Conservation (phyloP, 2,888 invertebrate species). For the Chrysotoxum bicinctum region DNA sequence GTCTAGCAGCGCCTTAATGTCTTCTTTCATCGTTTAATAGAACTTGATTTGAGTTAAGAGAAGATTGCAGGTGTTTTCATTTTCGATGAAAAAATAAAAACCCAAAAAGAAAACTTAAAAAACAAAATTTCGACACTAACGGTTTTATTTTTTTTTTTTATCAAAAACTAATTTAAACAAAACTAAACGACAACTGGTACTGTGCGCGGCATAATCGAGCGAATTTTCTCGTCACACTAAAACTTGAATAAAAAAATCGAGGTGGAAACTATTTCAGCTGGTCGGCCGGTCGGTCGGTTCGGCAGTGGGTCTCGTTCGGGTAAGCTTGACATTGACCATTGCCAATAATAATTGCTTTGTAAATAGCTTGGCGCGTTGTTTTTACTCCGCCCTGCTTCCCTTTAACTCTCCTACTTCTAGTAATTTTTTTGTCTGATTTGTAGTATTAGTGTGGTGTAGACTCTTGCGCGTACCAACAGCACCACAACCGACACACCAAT, state of each 20-base stretch:
- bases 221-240: slow-evolving; percentile 64
- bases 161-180: slow-evolving; percentile 16
- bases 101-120: neutral
- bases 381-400: neutral
- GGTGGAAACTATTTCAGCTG: slow-evolving; percentile 71
- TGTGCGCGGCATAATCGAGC: slow-evolving; percentile 51
- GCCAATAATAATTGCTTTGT: slow-evolving; percentile 70
- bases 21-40: neutral
- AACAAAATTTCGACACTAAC: slow-evolving; percentile 12
- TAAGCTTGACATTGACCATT: slow-evolving; percentile 69
- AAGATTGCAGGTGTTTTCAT: slow-evolving; percentile 26
- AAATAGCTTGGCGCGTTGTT: slow-evolving; percentile 44
- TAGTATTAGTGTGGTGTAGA: neutral
- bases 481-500: slow-evolving; percentile 5
- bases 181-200: slow-evolving; percentile 31
- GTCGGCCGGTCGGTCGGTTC: slow-evolving; percentile 7
- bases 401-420: neutral
- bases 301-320: slow-evolving; percentile 7
- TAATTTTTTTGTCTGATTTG: neutral
- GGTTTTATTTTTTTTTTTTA: neutral
- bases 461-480: neutral
- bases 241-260: slow-evolving; percentile 45
- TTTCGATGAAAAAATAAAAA: neutral
- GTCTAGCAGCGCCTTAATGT: slow-evolving; percentile 38
- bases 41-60: slow-evolving; percentile 10